Evolutionary conservation across 2,888 invertebrate species (phyloP).

Genomic region (Fragum fragum): DNA sequence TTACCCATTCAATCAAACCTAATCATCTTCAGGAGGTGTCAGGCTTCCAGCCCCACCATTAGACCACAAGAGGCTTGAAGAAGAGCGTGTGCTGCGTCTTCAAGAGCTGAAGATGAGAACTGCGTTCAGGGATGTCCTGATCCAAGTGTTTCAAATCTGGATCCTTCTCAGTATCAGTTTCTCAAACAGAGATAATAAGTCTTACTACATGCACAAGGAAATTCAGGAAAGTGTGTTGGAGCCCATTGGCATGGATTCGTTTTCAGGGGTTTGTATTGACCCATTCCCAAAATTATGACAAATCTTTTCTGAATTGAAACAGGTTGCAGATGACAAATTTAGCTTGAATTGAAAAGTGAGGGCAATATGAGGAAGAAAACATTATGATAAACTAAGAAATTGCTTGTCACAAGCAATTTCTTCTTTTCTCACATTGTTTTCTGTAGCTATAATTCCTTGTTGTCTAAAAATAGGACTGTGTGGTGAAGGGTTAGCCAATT

Average conservation of each 20-base stretch:
- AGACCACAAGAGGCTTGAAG: slow-evolving; percentile 44
- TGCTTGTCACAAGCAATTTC: no score
- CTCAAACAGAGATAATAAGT: slow-evolving; percentile 73
- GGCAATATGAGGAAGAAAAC: no score
- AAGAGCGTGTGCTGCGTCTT: slow-evolving; percentile 56
- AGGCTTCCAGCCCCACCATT: slow-evolving; percentile 61
- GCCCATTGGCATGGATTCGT: slow-evolving; percentile 31
- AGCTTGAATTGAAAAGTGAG: no score
- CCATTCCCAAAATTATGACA: no score
- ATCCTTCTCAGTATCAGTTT: slow-evolving; percentile 75
- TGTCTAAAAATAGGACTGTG: no score
- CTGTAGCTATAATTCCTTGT: no score
- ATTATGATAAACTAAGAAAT: no score
- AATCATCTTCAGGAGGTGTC: slow-evolving; percentile 50
- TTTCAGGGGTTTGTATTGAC: slow-evolving; percentile 29
- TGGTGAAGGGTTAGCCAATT: no score
- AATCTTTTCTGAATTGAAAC: no score
- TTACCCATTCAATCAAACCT: no score
- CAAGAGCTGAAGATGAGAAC: slow-evolving; percentile 66
- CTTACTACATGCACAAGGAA: slow-evolving; percentile 68
- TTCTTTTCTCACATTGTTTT: no score
- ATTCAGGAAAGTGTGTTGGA: slow-evolving; percentile 61
- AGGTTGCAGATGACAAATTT: no score
- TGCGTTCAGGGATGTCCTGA: slow-evolving; percentile 57
- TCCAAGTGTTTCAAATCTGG: slow-evolving; percentile 73